A percentile compares a stretch with the other conserved stretches of the same genome.
These are phyloP conservation scores for Eira barbara DNA, from an alignment of 2,113 vertebrate species.

Conservation along the genomic window DNA sequence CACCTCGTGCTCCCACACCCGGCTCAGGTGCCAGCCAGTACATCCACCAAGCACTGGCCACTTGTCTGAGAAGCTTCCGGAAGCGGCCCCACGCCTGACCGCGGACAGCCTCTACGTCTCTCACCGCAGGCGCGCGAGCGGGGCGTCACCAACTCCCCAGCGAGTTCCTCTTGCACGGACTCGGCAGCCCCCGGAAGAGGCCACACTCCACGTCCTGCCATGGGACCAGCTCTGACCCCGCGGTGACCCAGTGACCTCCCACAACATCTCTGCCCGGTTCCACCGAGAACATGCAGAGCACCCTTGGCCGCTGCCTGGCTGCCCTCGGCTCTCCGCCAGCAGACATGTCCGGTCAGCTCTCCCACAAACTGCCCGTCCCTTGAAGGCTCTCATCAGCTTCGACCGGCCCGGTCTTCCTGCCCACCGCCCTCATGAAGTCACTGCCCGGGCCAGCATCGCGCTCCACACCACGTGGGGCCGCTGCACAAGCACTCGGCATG, in stretches of 20 bases:
- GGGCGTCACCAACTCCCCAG: rapidly evolving
- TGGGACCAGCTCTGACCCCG: rapidly evolving
- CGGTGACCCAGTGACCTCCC: not conserved
- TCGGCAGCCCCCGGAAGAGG: rapidly evolving
- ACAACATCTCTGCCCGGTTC: not conserved
- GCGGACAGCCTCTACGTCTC: rapidly evolving
- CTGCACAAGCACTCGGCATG: not conserved
- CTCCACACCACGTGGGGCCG: not conserved
- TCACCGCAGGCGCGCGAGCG: not conserved
- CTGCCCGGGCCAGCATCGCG: not conserved
- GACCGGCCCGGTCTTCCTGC: too few relatives aligned
- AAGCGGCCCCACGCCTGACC: not conserved
- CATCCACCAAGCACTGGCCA: not conserved
- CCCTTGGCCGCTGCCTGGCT: not conserved
- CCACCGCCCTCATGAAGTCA: too few relatives aligned
- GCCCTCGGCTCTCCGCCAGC: not conserved
- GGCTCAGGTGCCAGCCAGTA: too few relatives aligned
- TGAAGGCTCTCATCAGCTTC: not conserved
- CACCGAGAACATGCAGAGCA: not conserved
- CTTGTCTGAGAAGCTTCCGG: not conserved
- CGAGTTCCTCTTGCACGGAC: not conserved
- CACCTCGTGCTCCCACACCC: not conserved
- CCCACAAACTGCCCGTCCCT: not conserved
- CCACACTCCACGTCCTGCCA: not conserved
- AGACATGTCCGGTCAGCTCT: not conserved